Base-by-base conservation (phyloP, 2,888 invertebrate genomes). In the Hylaea fasciaria region DNA sequence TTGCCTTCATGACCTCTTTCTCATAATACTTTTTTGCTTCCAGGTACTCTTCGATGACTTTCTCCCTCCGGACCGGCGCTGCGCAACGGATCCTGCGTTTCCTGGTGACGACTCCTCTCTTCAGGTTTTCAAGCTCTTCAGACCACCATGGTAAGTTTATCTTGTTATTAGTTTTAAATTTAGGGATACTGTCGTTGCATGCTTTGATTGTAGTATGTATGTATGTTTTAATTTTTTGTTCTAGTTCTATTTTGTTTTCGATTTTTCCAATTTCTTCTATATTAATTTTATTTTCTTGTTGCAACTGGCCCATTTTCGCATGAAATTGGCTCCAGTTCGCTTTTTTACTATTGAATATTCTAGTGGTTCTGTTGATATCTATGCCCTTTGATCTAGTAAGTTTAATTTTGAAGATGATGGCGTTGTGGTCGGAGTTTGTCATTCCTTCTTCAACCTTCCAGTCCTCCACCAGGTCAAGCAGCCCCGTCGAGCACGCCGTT, bases 121-220 rank as follows among this genome's bases (percentile, higher is more conserved):
- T 71, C 57, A 68, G 4, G 9, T 37, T 45, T 0, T 29, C 57
- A 10, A 71, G 67, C 13, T 68, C 60, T 0, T 57, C 48, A 49
- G 61, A 44, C 73, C 71, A 73, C 70, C 69, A 71, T 17, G 70
- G 68, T 9, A 56, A 16, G 54, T 45, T 57, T 50, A 47, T 11
- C 41, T 4, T 44, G 4, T 14, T 14, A 12, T 47, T 45, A n/a
- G 12, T 14, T 44, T 55, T 55, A 8, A 12, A 40, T 35, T 12
- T 47, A 0, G 63, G 62, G 35, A 65, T 64, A 0, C n/a, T 40
- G 3, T 13, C 0, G 2, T 35, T 44, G 8, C 57, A 43, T 17
- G 61, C 4, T 41, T 65, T 8, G 45, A 9, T 50, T 22, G 28
- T 45, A 10, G 12, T 43, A 16, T 43, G 22, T 45, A 22, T 43